Base-by-base conservation (phyloP, 2,888 invertebrate species). In the Diplazon laetatorius region DNA sequence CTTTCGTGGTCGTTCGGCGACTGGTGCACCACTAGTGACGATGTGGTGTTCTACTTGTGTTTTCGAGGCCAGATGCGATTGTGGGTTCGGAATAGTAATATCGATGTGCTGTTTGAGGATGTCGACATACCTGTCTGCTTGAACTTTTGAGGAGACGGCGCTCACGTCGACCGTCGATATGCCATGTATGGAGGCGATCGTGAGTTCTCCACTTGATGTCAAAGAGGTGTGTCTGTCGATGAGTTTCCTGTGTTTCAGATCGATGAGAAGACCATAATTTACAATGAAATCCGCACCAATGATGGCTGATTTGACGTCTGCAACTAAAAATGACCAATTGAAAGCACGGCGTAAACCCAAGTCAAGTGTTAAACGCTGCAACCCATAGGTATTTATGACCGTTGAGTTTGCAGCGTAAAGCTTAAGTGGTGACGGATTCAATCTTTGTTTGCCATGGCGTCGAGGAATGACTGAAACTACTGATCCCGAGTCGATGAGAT, bases 1-100 rank as follows among this genome's bases (percentile, higher is more conserved):
- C 91, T 97, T 95, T 71, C 95, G 65, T 10, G 78, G 52, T 1
- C 74, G 55, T 3, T 63, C 78, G 0, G 62, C 50, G 0, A 79
- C 78, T 18, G 78, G 74, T 25, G 76, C 68, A 9, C 71, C 74
- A 5, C 25, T 68, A 1, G 76, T 79, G n/a, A 55, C 25, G 22
- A 81, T 81, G 25, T 66, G 66, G 55, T 78, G 78, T 6, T 37
- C 48, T 4, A 74, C 70, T 10, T 62, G 59, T n/a, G n/a, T n/a
- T n/a, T n/a, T n/a, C n/a, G n/a, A n/a, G n/a, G n/a, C n/a, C n/a
- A n/a, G n/a, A n/a, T n/a, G n/a, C n/a, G n/a, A n/a, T n/a, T n/a
- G n/a, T n/a, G n/a, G n/a, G n/a, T n/a, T n/a, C n/a, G n/a, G n/a
- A n/a, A n/a, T n/a, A n/a, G n/a, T n/a, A n/a, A n/a, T n/a, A n/a